phyloP scores from a whole-genome alignment of 1,140 invertebrate genomes.

The Venturia canescens region DNA sequence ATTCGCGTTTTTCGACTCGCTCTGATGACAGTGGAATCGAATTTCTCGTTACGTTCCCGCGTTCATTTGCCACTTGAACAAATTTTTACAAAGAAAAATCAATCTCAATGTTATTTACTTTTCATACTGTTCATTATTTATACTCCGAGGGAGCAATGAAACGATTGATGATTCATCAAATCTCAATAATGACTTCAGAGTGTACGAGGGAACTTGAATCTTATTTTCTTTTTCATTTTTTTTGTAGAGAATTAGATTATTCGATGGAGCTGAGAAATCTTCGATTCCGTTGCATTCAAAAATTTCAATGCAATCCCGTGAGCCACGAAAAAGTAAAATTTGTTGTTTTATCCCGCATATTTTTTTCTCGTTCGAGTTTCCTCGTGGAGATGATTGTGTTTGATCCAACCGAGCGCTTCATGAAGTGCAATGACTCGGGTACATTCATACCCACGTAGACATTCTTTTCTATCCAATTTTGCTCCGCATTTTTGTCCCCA shows the following conservation, averaged over 20 bases:
- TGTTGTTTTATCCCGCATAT: background rate
- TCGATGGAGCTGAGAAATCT: too few relatives aligned
- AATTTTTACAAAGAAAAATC: background rate
- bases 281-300: too few relatives aligned
- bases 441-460: background rate
- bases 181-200: too few relatives aligned
- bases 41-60: background rate
- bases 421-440: background rate
- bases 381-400: background rate
- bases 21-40: background rate
- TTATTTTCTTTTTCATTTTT: too few relatives aligned
- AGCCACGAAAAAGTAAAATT: background rate
- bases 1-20: background rate
- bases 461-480: constrained; percentile 25
- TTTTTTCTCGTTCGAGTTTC: background rate
- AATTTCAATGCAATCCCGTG: background rate
- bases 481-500: constrained; percentile 12
- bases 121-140: too few relatives aligned
- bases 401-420: background rate
- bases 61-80: background rate
- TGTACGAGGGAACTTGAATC: too few relatives aligned
- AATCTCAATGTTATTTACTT: background rate
- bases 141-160: too few relatives aligned
- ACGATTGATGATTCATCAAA: too few relatives aligned
- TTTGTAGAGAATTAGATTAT: too few relatives aligned